phyloP scores from a whole-genome alignment of 2,888 invertebrate species.

The Orchestes rusci region DNA sequence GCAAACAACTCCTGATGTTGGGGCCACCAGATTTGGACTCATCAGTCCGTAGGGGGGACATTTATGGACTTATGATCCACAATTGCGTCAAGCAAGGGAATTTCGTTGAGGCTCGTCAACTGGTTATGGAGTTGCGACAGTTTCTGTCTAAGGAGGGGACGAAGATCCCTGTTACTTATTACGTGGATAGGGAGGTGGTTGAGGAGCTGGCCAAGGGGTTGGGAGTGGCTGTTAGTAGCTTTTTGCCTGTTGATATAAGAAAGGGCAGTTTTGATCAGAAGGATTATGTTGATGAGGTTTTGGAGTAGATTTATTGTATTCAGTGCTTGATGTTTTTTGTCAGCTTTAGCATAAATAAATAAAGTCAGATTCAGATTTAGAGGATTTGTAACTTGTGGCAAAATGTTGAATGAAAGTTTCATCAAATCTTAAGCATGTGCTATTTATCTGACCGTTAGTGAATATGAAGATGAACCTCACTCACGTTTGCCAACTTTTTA shows the following conservation, averaged over 20 bases:
- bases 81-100: constrained; percentile 37
- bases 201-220: constrained; percentile 41
- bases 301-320: too few relatives aligned
- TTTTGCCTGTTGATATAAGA: constrained; percentile 9
- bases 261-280: constrained; percentile 9
- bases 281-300: constrained; percentile 20
- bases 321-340: too few relatives aligned
- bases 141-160: constrained; percentile 34
- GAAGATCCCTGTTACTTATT: constrained; percentile 40
- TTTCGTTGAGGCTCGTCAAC: constrained; percentile 39
- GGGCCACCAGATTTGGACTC: constrained; percentile 39
- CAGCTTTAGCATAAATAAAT: too few relatives aligned
- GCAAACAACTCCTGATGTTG: constrained; percentile 38
- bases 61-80: constrained; percentile 43
- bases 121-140: constrained; percentile 39
- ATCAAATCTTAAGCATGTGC: too few relatives aligned
- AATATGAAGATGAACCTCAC: too few relatives aligned
- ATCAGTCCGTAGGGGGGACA: constrained; percentile 42
- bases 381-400: too few relatives aligned
- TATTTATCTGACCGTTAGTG: too few relatives aligned
- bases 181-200: constrained; percentile 40
- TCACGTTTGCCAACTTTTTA: too few relatives aligned
- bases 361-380: too few relatives aligned
- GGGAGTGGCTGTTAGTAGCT: constrained; percentile 34
- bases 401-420: too few relatives aligned